phyloP scores from a whole-genome alignment of 2,113 vertebrate genomes.

The Ailurus styani region DNA sequence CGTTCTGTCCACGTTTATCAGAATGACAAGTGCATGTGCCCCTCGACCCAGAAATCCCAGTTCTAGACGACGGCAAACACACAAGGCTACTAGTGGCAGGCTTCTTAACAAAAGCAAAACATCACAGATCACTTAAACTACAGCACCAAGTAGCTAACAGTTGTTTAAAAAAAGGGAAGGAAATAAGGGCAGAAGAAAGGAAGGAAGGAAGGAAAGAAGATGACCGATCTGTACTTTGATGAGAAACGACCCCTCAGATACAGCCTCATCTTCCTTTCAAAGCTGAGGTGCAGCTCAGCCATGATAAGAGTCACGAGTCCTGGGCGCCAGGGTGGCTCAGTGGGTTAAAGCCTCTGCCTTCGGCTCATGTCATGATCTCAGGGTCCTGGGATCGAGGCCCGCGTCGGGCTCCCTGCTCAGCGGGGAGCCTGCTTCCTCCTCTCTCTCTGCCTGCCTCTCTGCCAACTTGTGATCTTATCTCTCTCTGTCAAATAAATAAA shows the following conservation, averaged over 20 bases:
- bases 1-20: not conserved
- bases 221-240: accelerated
- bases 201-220: not conserved
- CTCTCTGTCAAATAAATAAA: too few relatives aligned
- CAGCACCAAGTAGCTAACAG: accelerated
- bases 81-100: accelerated
- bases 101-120: not conserved
- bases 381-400: too few relatives aligned
- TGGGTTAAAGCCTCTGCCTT: too few relatives aligned
- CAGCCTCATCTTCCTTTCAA: accelerated
- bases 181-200: accelerated
- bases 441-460: too few relatives aligned
- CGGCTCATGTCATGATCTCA: too few relatives aligned
- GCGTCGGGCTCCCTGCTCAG: too few relatives aligned
- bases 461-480: too few relatives aligned
- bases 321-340: too few relatives aligned
- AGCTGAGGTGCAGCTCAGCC: accelerated
- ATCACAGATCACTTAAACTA: not conserved
- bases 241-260: accelerated
- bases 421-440: too few relatives aligned
- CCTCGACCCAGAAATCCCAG: not conserved
- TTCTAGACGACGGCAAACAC: not conserved
- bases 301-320: accelerated
- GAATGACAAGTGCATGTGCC: accelerated
- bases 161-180: not conserved